Evolutionary conservation across 2,797 vertebrate genomes (phyloP).

Genomic region (Muscicapa striata): DNA sequence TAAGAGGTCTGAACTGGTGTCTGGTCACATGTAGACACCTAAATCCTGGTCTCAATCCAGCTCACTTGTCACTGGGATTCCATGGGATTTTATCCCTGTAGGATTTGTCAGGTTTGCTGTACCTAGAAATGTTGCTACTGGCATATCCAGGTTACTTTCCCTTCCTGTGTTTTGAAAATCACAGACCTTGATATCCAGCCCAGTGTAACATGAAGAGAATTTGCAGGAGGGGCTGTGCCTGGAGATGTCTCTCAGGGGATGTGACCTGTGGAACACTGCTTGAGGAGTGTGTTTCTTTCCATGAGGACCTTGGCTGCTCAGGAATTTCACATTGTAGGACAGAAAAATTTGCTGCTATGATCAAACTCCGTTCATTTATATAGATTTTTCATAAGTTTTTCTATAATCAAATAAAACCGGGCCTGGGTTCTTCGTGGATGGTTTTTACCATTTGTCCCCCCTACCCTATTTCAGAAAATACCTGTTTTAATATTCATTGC

Average conservation of each 20-base stretch:
- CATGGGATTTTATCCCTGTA: background rate
- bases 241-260: background rate
- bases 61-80: background rate
- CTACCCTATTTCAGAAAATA: background rate
- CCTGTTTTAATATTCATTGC: background rate
- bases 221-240: background rate
- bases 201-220: rapidly evolving
- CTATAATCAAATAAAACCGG: background rate
- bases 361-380: constrained; percentile 6
- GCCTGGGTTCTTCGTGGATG: background rate
- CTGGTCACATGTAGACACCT: background rate
- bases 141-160: background rate
- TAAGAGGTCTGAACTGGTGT: background rate
- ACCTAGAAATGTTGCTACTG: background rate
- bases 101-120: background rate
- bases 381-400: background rate
- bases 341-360: background rate
- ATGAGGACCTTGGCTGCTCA: background rate
- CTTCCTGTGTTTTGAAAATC: background rate
- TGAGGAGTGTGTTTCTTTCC: background rate
- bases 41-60: background rate
- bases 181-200: background rate
- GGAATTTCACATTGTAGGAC: background rate
- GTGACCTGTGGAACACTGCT: rapidly evolving
- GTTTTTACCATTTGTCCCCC: background rate